Base-by-base conservation (phyloP, 2,797 vertebrate species). In the Rhinichthys osculus region DNA sequence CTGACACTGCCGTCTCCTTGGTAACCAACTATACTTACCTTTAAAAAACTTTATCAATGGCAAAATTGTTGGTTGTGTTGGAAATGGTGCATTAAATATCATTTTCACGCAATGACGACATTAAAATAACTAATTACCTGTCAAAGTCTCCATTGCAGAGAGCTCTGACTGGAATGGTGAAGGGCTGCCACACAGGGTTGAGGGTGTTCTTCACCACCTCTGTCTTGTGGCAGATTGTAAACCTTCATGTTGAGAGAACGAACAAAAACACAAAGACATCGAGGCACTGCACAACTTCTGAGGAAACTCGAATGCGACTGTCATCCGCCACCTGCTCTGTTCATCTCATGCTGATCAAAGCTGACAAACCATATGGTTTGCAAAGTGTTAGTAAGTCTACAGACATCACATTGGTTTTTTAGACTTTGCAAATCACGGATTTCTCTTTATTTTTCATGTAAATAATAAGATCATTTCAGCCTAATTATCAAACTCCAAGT, bases 141-240 rank as follows among this genome's bases (percentile, higher is more conserved):
- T 90, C 90, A 42, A 70, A 90, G 47, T 90, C 90, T 6, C 88
- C 90, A 33, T 90, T 90, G 76, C 90, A 90, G 69, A 90, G 88
- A 16, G 90, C 88, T 85, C 88, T 85, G 59, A 90, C 90, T 52
- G 90, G 88, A 52, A 90, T 90, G 17, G 70, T 89, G 79, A 90
- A 87, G 8, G 85, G 71, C 76, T 89, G 89, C 89, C 90, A 90
- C 7, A 90, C 90, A 21, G 90, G 90, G 82, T 89, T 90, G n/a
- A 90, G 87, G 14, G 89, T 90, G 86, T 90, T 90, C 86, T 90
- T 90, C 57, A 90, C 87, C 76, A 90, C 86, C 64, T 90, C 89
- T 38, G 89, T 90, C 78, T 90, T 90, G 83, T 90, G 89, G 82
- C 89, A 90, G 87, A 90, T 90, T 40, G 90, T 90, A 78, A 90